These are phyloP conservation scores for Anastrepha obliqua DNA, from an alignment of 1,140 invertebrate genomes.

Conservation along the genomic window DNA sequence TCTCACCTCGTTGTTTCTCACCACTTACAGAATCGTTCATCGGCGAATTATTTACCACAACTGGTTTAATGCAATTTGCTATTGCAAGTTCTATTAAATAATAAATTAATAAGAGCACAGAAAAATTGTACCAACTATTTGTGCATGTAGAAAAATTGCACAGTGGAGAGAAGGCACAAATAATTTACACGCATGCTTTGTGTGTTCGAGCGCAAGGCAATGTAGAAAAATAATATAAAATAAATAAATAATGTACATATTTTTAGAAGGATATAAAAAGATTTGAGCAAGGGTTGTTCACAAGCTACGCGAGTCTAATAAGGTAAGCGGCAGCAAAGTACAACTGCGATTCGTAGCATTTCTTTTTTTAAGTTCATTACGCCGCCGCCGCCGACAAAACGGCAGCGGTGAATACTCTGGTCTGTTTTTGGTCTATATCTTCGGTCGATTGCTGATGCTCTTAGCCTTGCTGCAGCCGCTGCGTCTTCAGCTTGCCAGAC, in stretches of 20 bases:
- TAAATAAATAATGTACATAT: conserved; percentile 36
- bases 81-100: no score
- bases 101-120: no score
- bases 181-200: background rate
- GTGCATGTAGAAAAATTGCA: background rate
- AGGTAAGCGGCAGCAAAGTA: background rate
- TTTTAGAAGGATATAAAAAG: conserved; percentile 52
- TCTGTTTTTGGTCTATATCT: conserved; percentile 37
- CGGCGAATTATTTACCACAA: no score
- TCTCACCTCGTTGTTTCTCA: no score
- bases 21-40: no score
- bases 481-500: conserved; percentile 51
- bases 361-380: no score
- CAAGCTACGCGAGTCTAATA: background rate
- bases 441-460: conserved; percentile 29
- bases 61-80: no score
- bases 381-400: background rate
- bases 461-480: background rate
- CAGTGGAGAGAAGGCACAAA: background rate
- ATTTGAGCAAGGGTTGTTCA: conserved; percentile 29
- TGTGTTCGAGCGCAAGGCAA: background rate
- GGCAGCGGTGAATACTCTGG: background rate
- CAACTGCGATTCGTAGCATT: background rate
- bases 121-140: background rate
- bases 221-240: conserved; percentile 24